Percentiles rank a stretch among this genome's conserved stretches.
These are phyloP conservation scores for Psix sp. DNA, from an alignment of 1,140 invertebrate genomes.

Conservation along the genomic window DNA sequence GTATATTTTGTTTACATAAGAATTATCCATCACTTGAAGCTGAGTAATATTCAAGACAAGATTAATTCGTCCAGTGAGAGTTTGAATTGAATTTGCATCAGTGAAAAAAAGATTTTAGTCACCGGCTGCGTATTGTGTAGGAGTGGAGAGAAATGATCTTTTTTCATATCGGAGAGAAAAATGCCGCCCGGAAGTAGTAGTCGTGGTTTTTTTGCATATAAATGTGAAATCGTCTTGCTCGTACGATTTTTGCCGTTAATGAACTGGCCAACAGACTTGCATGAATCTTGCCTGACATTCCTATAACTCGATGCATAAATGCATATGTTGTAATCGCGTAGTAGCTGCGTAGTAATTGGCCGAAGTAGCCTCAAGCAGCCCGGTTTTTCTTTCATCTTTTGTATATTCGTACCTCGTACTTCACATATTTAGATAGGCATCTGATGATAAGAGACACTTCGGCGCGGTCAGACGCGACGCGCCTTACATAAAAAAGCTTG, in stretches of 20 bases:
- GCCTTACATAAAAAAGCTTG: slow-evolving; percentile 52
- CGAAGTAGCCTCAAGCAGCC: slow-evolving; percentile 44
- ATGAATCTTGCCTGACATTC: slow-evolving; percentile 44
- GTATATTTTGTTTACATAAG: slow-evolving; percentile 32
- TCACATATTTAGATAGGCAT: slow-evolving; percentile 69
- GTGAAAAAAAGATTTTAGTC: too few species aligned
- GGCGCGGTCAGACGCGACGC: slow-evolving; percentile 62
- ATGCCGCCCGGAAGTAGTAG: slow-evolving; percentile 7
- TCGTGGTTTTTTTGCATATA: slow-evolving; percentile 18
- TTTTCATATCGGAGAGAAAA: background rate
- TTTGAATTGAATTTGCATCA: slow-evolving; percentile 2
- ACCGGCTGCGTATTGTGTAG: too few species aligned
- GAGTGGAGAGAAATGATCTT: background rate
- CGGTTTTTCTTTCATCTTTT: slow-evolving; percentile 51
- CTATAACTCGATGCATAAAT: slow-evolving; percentile 73
- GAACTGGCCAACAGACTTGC: slow-evolving; percentile 14
- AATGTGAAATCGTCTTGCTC: slow-evolving; percentile 31
- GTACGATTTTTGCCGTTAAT: slow-evolving; percentile 21
- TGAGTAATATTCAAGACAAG: slow-evolving; percentile 8
- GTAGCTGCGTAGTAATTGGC: slow-evolving; percentile 52
- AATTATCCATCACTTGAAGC: slow-evolving; percentile 7
- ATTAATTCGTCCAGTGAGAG: slow-evolving; percentile 14
- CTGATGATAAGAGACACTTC: slow-evolving; percentile 70
- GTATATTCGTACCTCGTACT: slow-evolving; percentile 53
- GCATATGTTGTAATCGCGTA: slow-evolving; percentile 61